Conservation (phyloP, 2,797 vertebrate species). For the Takifugu rubripes region DNA sequence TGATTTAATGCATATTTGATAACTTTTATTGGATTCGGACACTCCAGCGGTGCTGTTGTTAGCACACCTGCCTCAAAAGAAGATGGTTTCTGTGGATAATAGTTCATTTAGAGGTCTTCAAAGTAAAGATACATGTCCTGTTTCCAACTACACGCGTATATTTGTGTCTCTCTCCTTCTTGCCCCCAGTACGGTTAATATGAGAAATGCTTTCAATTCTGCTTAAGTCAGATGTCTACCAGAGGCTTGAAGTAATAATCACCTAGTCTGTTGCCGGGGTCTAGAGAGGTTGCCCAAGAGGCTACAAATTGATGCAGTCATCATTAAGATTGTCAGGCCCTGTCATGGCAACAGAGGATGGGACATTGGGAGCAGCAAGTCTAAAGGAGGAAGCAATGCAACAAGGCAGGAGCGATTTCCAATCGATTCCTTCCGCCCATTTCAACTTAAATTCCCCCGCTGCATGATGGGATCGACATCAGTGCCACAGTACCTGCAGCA, state of each 20-base stretch:
- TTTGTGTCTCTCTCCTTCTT: too few relatives aligned
- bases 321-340: conserved; percentile 38
- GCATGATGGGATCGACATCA: conserved; percentile 49
- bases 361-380: conserved; percentile 48
- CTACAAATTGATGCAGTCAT: conserved; percentile 53
- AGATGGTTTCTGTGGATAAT: too few relatives aligned
- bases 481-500: too few relatives aligned
- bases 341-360: conserved; percentile 49
- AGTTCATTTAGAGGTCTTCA: too few relatives aligned
- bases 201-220: neutral
- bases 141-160: too few relatives aligned
- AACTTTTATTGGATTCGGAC: too few relatives aligned
- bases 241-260: conserved; percentile 51
- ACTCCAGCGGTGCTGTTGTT: too few relatives aligned
- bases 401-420: conserved; percentile 44
- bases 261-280: conserved; percentile 36
- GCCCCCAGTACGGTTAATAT: neutral
- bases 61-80: too few relatives aligned
- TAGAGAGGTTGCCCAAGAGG: conserved; percentile 36
- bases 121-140: too few relatives aligned
- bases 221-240: conserved; percentile 33
- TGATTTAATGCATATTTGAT: too few relatives aligned
- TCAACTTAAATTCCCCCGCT: conserved; percentile 27
- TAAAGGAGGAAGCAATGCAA: conserved; percentile 38
- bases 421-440: conserved; percentile 55